Percentiles rank a stretch among this genome's conserved stretches.
Evolutionary conservation across 2,888 invertebrate species (phyloP).

Genomic region (Anticlea derivata): DNA sequence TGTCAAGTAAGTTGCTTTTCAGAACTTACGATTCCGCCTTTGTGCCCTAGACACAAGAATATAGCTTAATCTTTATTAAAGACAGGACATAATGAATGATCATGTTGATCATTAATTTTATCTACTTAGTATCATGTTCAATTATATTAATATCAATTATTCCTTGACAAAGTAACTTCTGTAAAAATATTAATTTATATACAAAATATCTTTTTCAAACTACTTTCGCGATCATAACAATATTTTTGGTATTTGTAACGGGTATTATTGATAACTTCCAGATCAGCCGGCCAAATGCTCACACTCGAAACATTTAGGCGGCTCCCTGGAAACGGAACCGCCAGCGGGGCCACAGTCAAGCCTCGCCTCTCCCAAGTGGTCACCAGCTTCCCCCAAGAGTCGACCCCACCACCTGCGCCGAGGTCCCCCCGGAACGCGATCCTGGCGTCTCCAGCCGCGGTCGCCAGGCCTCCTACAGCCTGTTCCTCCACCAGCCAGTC

Average conservation of each 20-base stretch:
- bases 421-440: constrained; percentile 66
- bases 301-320: constrained; percentile 89
- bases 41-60: no score
- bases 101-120: no score
- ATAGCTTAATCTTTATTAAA: no score
- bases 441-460: constrained; percentile 69
- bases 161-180: no score
- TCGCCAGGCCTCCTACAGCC: constrained; percentile 86
- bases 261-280: no score
- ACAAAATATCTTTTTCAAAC: no score
- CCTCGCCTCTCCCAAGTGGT: constrained; percentile 60
- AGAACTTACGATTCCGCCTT: background rate
- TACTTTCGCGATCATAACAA: no score
- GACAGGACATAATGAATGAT: no score
- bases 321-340: constrained; percentile 73
- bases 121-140: no score
- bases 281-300: constrained; percentile 88
- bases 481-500: constrained; percentile 87
- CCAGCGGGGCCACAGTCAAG: constrained; percentile 51
- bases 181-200: no score
- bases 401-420: constrained; percentile 71
- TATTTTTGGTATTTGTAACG: no score
- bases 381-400: constrained; percentile 57
- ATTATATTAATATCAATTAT: no score
- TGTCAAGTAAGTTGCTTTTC: constrained; percentile 85